phyloP scores from a whole-genome alignment of 2,888 invertebrate species.

The Nemapogon koenigi region DNA sequence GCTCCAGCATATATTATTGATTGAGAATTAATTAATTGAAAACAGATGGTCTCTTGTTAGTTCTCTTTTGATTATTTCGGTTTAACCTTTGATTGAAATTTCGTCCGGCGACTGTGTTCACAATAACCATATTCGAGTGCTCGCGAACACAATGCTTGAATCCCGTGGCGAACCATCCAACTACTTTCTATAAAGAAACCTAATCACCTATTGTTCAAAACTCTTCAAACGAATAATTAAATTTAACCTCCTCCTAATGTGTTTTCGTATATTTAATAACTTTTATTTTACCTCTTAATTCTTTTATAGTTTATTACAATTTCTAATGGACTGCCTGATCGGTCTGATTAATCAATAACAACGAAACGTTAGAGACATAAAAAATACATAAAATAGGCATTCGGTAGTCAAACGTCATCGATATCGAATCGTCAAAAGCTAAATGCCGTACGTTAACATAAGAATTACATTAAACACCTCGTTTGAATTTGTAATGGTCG shows the following conservation, averaged over 20 bases:
- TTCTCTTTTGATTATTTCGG: constrained; percentile 26
- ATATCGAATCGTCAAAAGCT: constrained; percentile 2
- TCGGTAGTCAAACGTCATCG: constrained; percentile 7
- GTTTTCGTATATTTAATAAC: constrained; percentile 10
- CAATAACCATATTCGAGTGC: not conserved
- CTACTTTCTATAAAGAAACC: constrained; percentile 11
- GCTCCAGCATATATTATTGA: constrained; percentile 28
- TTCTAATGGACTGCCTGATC: not conserved
- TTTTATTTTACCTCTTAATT: not conserved
- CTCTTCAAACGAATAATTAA: constrained; percentile 12
- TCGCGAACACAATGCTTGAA: constrained; percentile 5
- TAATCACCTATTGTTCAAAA: constrained; percentile 52
- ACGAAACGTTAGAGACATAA: not conserved
- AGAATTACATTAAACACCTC: constrained; percentile 7
- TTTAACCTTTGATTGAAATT: constrained; percentile 55
- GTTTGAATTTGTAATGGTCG: not conserved
- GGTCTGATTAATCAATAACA: constrained; percentile 5
- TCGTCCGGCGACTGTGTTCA: constrained; percentile 17
- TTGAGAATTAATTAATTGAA: constrained; percentile 48
- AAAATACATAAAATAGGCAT: constrained; percentile 6
- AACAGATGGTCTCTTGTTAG: constrained; percentile 61
- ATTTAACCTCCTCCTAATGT: constrained; percentile 10
- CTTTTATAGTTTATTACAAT: not conserved
- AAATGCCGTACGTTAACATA: not conserved
- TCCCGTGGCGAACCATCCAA: constrained; percentile 11